phyloP scores from a whole-genome alignment of 2,888 invertebrate genomes.

The Rhagium mordax region DNA sequence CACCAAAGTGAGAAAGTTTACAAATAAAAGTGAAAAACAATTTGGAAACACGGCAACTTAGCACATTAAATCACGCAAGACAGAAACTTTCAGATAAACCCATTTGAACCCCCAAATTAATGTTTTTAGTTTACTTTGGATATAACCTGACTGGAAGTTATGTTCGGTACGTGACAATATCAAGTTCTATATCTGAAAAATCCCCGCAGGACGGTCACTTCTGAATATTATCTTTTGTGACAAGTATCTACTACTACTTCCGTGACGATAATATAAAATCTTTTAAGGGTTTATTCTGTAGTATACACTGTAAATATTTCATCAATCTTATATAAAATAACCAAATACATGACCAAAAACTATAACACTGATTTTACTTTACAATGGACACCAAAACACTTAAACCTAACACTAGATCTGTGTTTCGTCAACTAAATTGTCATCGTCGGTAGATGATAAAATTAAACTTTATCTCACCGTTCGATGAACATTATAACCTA shows the following conservation, averaged over 20 bases:
- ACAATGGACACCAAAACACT: too few relatives aligned
- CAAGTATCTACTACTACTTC: constrained; percentile 11
- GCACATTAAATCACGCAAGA: constrained; percentile 41
- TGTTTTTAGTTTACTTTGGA: constrained; percentile 44
- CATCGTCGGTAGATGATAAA: too few relatives aligned
- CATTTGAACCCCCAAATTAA: constrained; percentile 45
- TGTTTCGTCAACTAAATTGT: too few relatives aligned
- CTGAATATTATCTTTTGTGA: constrained; percentile 25
- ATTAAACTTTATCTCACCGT: too few relatives aligned
- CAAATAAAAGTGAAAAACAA: constrained; percentile 37
- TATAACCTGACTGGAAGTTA: constrained; percentile 38
- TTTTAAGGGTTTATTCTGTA: too few relatives aligned
- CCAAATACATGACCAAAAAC: too few relatives aligned
- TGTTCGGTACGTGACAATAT: constrained; percentile 39
- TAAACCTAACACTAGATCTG: too few relatives aligned
- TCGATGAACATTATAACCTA: too few relatives aligned
- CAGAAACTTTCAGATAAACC: constrained; percentile 41
- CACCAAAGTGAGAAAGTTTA: constrained; percentile 24
- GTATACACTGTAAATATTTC: too few relatives aligned
- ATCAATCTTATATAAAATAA: too few relatives aligned
- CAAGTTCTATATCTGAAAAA: constrained; percentile 35
- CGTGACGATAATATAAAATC: constrained; percentile 16
- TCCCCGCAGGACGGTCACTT: constrained; percentile 31
- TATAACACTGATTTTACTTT: too few relatives aligned
- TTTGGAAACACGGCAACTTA: constrained; percentile 32